Conservation (phyloP, 2,888 invertebrate species). For the Diplolepis rosae region DNA sequence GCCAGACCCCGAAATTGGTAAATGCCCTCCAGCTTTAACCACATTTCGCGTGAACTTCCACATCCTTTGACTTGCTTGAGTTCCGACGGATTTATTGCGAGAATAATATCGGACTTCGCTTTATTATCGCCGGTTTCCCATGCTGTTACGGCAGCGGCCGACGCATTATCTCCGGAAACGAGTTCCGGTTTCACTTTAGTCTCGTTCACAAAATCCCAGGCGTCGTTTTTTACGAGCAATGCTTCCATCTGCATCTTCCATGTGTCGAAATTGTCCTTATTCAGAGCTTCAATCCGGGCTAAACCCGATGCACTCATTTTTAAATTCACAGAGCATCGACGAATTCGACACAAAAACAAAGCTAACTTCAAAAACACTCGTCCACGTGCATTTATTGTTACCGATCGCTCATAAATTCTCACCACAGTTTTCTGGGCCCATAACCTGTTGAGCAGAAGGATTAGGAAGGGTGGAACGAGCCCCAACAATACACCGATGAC, state of each 20-base stretch:
- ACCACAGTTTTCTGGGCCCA: conserved; percentile 5
- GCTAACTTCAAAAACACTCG: background rate
- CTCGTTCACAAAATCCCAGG: conserved; percentile 35
- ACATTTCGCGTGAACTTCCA: conserved; percentile 39
- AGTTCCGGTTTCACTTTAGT: conserved; percentile 19
- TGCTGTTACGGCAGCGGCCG: background rate
- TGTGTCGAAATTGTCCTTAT: conserved; percentile 14
- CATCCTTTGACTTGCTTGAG: conserved; percentile 42
- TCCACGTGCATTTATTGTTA: background rate
- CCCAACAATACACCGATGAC: no score
- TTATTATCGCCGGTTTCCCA: conserved; percentile 39
- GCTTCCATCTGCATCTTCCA: conserved; percentile 16
- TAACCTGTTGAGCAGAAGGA: background rate
- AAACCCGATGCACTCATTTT: background rate
- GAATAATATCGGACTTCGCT: conserved; percentile 39
- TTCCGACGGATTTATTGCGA: conserved; percentile 38
- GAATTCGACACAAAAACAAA: background rate
- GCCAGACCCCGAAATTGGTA: no score
- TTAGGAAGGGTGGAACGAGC: no score
- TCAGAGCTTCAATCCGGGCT: background rate
- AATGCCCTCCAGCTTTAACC: conserved; percentile 34
- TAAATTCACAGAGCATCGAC: background rate
- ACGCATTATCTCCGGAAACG: background rate
- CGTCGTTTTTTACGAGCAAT: conserved; percentile 33
- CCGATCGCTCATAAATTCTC: background rate